phyloP scores from a whole-genome alignment of 2,888 invertebrate species.

The Diaphora mendica region DNA sequence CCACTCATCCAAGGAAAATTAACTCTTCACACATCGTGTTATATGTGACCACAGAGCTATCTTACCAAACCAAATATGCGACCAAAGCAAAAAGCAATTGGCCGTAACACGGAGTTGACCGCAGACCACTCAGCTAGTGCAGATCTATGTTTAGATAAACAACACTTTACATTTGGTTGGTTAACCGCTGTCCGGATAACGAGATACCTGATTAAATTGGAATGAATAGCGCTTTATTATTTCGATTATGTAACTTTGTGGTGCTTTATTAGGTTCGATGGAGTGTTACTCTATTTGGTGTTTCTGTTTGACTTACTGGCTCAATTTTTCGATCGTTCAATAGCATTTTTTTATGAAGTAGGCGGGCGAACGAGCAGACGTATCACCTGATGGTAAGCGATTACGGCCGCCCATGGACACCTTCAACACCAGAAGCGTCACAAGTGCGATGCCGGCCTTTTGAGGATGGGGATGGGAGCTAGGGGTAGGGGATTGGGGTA shows the following conservation, averaged over 20 bases:
- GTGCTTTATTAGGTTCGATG: not conserved
- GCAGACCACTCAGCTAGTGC: constrained; percentile 43
- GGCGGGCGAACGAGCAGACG: too few relatives aligned
- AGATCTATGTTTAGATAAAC: constrained; percentile 57
- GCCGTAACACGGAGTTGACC: constrained; percentile 42
- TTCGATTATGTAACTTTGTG: constrained; percentile 36
- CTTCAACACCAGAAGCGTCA: too few relatives aligned
- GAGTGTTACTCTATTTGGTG: not conserved
- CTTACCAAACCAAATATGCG: constrained; percentile 50
- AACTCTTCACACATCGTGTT: constrained; percentile 27
- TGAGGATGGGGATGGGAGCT: too few relatives aligned
- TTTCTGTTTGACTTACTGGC: not conserved
- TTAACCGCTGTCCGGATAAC: constrained; percentile 54
- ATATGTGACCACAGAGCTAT: constrained; percentile 30
- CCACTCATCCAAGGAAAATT: not conserved
- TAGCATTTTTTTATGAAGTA: too few relatives aligned
- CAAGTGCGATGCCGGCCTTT: too few relatives aligned
- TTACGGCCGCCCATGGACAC: too few relatives aligned
- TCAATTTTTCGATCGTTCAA: not conserved
- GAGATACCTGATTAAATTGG: constrained; percentile 58
- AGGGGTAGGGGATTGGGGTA: too few relatives aligned
- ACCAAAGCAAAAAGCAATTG: constrained; percentile 55
- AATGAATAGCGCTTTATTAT: constrained; percentile 37
- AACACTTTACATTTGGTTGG: constrained; percentile 53
- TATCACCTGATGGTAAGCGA: too few relatives aligned